Evolutionary conservation across 2,113 vertebrate species (phyloP).

Genomic region (Malaclemys terrapin): DNA sequence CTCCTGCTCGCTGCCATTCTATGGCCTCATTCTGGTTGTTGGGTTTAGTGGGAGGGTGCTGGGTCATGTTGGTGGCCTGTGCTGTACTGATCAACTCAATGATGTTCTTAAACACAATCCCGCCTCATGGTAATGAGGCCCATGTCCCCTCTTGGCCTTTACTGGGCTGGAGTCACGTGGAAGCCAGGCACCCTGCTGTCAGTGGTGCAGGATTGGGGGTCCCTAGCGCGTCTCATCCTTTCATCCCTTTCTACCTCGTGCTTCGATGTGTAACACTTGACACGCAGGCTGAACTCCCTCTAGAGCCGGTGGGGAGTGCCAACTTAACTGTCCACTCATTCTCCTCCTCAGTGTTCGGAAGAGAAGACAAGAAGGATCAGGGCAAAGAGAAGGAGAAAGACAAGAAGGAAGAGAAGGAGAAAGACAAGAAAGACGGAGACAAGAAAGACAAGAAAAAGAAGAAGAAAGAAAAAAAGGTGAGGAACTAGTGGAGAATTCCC

Average conservation of each 20-base stretch:
- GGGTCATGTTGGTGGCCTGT: background rate
- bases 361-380: constrained; percentile 65
- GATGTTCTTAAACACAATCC: background rate
- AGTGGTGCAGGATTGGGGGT: background rate
- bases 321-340: background rate
- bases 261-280: background rate
- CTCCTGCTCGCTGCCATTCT: too few relatives aligned
- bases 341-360: constrained; percentile 63
- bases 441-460: constrained; percentile 17
- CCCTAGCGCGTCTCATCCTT: background rate
- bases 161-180: background rate
- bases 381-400: constrained; percentile 39
- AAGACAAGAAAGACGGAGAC: constrained; percentile 26
- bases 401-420: background rate
- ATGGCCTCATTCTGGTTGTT: background rate
- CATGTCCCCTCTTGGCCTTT: background rate
- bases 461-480: constrained; percentile 62
- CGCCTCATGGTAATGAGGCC: background rate
- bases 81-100: background rate
- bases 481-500: background rate
- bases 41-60: too few relatives aligned
- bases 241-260: background rate
- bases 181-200: too few relatives aligned
- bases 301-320: rapidly evolving
- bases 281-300: background rate